These are phyloP conservation scores for Cylloceria caligata DNA, from an alignment of 2,888 invertebrate species.

Conservation along the genomic window DNA sequence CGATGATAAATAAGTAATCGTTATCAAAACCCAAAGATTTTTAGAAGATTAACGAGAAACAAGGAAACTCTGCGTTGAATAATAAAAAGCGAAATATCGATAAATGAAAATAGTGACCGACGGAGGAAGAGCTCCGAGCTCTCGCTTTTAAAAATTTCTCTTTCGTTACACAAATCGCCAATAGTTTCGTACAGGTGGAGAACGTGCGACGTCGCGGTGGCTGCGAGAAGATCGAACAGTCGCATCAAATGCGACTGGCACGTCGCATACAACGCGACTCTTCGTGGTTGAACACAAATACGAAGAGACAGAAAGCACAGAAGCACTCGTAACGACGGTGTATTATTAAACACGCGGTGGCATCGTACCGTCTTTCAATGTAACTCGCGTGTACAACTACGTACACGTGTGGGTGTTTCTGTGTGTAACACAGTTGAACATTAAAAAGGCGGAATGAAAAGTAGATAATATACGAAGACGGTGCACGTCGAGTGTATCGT, in stretches of 20 bases:
- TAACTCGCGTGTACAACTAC: not conserved
- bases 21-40: not conserved
- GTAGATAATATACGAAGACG: slow-evolving; percentile 10
- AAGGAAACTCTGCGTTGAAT: not conserved
- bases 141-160: not conserved
- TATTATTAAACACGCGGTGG: not conserved
- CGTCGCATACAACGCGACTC: slow-evolving; percentile 1
- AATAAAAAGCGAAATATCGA: not conserved
- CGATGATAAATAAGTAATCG: not conserved
- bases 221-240: not conserved
- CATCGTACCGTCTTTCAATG: not conserved
- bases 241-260: not conserved
- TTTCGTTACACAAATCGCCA: not conserved
- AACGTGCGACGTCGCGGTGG: not conserved
- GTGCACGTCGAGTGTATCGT: not conserved
- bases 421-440: slow-evolving; percentile 1
- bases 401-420: slow-evolving; percentile 10
- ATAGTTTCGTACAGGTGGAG: slow-evolving; percentile 2
- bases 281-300: not conserved
- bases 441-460: slow-evolving; percentile 14
- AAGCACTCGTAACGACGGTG: slow-evolving; percentile 2
- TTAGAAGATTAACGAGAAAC: no score
- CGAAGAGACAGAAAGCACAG: not conserved
- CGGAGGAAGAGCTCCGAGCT: not conserved
- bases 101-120: not conserved